Percentiles rank a stretch among this genome's conserved stretches.
These are phyloP conservation scores for Unio pictorum DNA, from an alignment of 2,888 invertebrate species.

Conservation along the genomic window DNA sequence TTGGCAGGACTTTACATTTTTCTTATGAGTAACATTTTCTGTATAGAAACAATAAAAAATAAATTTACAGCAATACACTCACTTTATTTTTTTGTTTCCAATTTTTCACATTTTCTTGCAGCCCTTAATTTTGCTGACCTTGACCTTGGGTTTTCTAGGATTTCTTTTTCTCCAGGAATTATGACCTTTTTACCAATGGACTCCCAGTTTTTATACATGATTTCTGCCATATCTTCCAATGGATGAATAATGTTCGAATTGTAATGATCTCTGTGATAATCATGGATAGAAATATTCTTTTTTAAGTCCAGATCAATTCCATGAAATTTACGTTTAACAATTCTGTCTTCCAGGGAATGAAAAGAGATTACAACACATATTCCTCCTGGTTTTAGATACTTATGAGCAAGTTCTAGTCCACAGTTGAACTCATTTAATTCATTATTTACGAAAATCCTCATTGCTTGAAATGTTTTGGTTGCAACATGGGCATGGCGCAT, in stretches of 20 bases:
- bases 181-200: constrained; percentile 87
- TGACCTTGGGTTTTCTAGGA: constrained; percentile 85
- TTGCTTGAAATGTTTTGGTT: constrained; percentile 93
- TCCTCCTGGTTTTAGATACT: constrained; percentile 84
- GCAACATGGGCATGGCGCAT: constrained; percentile 85
- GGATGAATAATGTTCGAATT: constrained; percentile 78
- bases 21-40: too few relatives aligned
- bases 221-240: constrained; percentile 76
- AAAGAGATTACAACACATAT: constrained; percentile 88
- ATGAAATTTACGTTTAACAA: constrained; percentile 89
- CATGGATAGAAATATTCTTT: constrained; percentile 35
- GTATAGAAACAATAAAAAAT: too few relatives aligned
- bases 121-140: constrained; percentile 91
- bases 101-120: constrained; percentile 77
- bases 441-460: constrained; percentile 96
- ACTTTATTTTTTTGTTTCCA: too few relatives aligned
- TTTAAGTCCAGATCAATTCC: constrained; percentile 61
- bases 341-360: constrained; percentile 93
- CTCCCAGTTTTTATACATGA: constrained; percentile 82
- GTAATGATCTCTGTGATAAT: constrained; percentile 72
- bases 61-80: too few relatives aligned
- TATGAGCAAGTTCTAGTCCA: constrained; percentile 83
- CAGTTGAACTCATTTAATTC: constrained; percentile 96
- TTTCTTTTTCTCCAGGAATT: constrained; percentile 82
- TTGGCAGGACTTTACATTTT: too few relatives aligned